Conservation (phyloP, 2,113 vertebrate genomes). For the Salvelinus namaycush region DNA sequence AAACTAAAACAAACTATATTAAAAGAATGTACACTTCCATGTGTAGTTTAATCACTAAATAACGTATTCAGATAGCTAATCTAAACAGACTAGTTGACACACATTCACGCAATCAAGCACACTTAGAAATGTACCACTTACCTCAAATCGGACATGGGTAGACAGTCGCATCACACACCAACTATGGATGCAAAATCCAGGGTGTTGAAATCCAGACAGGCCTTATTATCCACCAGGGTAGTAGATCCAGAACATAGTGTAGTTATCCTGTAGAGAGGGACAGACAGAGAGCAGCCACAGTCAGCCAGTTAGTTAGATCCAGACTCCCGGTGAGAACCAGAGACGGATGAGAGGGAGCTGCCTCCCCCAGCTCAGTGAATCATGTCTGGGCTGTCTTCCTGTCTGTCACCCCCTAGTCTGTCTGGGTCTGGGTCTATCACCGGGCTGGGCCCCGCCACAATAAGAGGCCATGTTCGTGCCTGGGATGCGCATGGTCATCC, state of each 20-base stretch:
- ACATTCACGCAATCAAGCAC: conserved; percentile 20
- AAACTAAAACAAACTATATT: conserved; percentile 10
- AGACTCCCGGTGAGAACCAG: conserved; percentile 64
- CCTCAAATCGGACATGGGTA: conserved; percentile 46
- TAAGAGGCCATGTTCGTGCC: conserved; percentile 82
- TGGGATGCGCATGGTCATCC: conserved; percentile 83
- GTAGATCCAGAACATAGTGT: conserved; percentile 38
- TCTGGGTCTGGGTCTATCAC: conserved; percentile 50
- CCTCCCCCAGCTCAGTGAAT: conserved; percentile 37
- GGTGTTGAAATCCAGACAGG: conserved; percentile 24
- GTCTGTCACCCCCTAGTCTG: conserved; percentile 53
- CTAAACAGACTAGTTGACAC: not conserved
- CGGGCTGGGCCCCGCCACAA: conserved; percentile 78
- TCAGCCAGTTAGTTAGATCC: conserved; percentile 64
- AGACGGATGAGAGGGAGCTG: conserved; percentile 53
- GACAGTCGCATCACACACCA: conserved; percentile 6
- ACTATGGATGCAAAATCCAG: conserved; percentile 6
- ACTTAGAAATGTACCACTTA: conserved; percentile 45
- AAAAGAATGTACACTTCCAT: too few species aligned
- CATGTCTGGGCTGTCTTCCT: not conserved
- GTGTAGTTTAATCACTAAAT: too few species aligned
- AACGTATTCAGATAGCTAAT: too few species aligned
- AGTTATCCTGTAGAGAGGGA: conserved; percentile 53
- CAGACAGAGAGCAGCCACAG: conserved; percentile 45
- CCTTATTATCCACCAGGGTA: conserved; percentile 10